A percentile compares a stretch with the other conserved stretches of the same genome.
Evolutionary conservation across 1,140 invertebrate genomes (phyloP).

Genomic region (Steinernema feltiae): DNA sequence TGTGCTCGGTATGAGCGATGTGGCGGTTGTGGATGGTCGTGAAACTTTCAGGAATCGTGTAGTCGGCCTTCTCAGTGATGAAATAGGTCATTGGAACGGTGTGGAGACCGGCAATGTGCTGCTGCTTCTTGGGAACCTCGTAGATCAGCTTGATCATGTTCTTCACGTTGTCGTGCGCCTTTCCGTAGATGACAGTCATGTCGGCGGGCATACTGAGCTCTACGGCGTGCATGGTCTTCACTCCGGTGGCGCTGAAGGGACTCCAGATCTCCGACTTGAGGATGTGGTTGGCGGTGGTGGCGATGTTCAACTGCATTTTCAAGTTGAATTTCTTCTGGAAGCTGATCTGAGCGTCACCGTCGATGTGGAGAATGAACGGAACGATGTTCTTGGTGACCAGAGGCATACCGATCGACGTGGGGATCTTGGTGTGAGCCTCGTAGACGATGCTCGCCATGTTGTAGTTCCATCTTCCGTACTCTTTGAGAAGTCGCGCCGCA

Average conservation of each 20-base stretch:
- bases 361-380: constrained; percentile 34
- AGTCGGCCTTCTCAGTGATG: constrained; percentile 14
- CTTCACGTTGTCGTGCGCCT: constrained; percentile 35
- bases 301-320: constrained; percentile 26
- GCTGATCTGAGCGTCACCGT: constrained; percentile 38
- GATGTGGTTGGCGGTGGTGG: constrained; percentile 24
- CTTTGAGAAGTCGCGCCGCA: constrained; percentile 23
- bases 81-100: constrained; percentile 38
- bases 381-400: constrained; percentile 32
- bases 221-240: constrained; percentile 33
- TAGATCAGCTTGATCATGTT: constrained; percentile 21
- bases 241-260: constrained; percentile 37
- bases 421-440: constrained; percentile 38
- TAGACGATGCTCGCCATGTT: constrained; percentile 30
- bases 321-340: constrained; percentile 31
- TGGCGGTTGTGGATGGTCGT: constrained; percentile 22
- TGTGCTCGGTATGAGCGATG: constrained; percentile 16
- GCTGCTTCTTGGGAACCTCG: constrained; percentile 35
- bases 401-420: constrained; percentile 45
- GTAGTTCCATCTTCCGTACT: constrained; percentile 21
- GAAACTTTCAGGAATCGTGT: constrained; percentile 18
- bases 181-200: constrained; percentile 22
- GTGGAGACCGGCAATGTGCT: constrained; percentile 28
- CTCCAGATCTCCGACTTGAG: constrained; percentile 26
- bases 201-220: constrained; percentile 41